Base-by-base conservation (phyloP, 2,888 invertebrate genomes). In the Heliconius erato region DNA sequence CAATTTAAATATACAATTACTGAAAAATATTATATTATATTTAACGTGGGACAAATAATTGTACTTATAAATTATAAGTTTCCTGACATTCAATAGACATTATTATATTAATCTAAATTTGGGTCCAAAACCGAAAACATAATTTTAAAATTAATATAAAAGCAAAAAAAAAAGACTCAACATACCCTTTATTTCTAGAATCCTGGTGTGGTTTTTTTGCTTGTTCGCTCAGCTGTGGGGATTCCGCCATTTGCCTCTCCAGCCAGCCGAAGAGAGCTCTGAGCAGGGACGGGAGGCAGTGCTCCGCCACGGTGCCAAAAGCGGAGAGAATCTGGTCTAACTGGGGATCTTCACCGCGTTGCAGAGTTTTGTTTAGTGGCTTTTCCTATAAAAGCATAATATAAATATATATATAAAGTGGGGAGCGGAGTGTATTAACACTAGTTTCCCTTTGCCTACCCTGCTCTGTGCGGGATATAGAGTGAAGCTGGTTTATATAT, bases 251-350 rank as follows among this genome's bases (percentile, higher is more conserved):
- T 91, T 98, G 98, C 23, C 98, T 95, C 87, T 98, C 98, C 88
- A 99, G 98, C 99, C 99, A 99, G 28, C 98, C 98, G 91, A 99
- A 98, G 74, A 99, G 95, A 3, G 99, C 99, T 82, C 98, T 96
- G 85, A 99, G 95, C 85, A 99, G 96, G 6, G 99, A 99, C 0
- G 99, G 99, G 86, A 99, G 95, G 93, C 99, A 99, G 92, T 99
- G 99, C 91, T 99, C 99, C 0, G 99, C 99, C 5, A 99, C 99
- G 16, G 98, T 98, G 26, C 99, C 99, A 89, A 99, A 98, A 0
- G 99, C 98, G 79, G 98, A 98, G 74, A 99, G 94, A 69, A 99
- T 96, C 94, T 99, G 99, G 94, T 99, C 99, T 90, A 99, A 98
- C 87, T 99, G 98, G 14, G 97, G 96, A 95, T 99, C 99, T 96